Conservation (phyloP, 1,140 invertebrate genomes). For the Steinernema khuongi region DNA sequence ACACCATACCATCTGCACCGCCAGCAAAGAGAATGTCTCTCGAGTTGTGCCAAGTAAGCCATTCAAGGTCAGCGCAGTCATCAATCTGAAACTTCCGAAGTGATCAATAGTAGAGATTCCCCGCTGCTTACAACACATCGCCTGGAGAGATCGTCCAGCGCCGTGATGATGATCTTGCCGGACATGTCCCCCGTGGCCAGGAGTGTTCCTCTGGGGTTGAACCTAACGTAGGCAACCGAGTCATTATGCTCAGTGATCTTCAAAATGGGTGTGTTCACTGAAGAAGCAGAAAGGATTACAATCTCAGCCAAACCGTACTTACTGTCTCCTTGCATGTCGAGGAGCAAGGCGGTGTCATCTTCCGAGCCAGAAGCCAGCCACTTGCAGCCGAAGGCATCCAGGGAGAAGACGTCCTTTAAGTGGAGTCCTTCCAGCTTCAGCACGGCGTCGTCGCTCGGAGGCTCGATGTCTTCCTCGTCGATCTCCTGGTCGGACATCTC, state of each 20-base stretch:
- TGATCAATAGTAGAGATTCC: neutral
- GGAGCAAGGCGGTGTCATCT: constrained; percentile 37
- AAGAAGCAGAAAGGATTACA: constrained; percentile 11
- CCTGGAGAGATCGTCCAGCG: constrained; percentile 16
- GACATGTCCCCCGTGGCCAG: constrained; percentile 42
- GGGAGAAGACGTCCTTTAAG: constrained; percentile 30
- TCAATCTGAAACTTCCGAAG: constrained; percentile 31
- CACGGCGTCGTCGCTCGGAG: constrained; percentile 5
- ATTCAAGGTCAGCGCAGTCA: constrained; percentile 40
- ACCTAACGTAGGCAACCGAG: constrained; percentile 32
- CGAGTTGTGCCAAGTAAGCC: constrained; percentile 36
- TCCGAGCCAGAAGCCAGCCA: constrained; percentile 39
- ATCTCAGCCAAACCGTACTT: neutral
- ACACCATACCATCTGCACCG: constrained; percentile 38
- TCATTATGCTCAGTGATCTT: constrained; percentile 33
- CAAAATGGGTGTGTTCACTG: constrained; percentile 26
- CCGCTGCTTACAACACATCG: constrained; percentile 12
- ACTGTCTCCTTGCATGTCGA: constrained; percentile 30
- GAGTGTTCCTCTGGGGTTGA: constrained; percentile 32
- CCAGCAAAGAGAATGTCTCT: constrained; percentile 41
- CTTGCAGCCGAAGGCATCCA: constrained; percentile 17
- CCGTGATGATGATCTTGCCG: constrained; percentile 38
- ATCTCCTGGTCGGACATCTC: constrained; percentile 21
- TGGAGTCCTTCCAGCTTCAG: neutral
- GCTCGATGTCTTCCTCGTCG: constrained; percentile 32